Conservation (phyloP, 2,113 vertebrate genomes). For the Azemiops feae region DNA sequence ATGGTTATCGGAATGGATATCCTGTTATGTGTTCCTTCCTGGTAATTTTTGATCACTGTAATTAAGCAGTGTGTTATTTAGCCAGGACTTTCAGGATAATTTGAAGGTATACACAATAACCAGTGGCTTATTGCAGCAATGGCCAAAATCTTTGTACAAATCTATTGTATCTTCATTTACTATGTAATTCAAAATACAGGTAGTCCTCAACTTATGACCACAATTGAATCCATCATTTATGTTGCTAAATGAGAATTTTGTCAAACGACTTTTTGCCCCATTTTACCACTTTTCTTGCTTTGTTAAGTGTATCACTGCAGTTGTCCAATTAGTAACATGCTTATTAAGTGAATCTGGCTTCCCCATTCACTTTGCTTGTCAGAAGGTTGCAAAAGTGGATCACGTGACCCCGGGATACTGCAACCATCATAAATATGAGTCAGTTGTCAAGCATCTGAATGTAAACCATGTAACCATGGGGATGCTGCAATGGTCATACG, state of each 20-base stretch:
- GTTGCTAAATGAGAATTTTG: not conserved
- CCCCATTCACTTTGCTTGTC: not conserved
- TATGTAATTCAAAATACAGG: not conserved
- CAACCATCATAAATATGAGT: not conserved
- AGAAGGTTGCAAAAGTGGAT: not conserved
- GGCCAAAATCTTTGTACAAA: not conserved
- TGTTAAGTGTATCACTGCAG: not conserved
- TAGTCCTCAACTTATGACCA: not conserved
- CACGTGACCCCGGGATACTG: not conserved
- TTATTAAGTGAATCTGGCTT: not conserved
- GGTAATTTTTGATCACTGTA: not conserved
- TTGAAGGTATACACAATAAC: not conserved
- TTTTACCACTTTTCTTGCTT: not conserved
- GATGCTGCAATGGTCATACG: not conserved
- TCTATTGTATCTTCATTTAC: not conserved
- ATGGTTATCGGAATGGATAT: not conserved
- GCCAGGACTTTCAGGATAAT: not conserved
- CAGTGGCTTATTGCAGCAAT: not conserved
- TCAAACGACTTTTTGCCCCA: not conserved
- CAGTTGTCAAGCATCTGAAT: not conserved
- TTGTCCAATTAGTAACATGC: not conserved
- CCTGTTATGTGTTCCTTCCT: not conserved
- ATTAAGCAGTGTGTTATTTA: not conserved
- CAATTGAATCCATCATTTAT: not conserved
- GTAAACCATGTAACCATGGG: not conserved